Percentiles rank a stretch among this genome's conserved stretches.
phyloP scores from a whole-genome alignment of 2,797 vertebrate species.

The Cynodonichthys magdalenae region DNA sequence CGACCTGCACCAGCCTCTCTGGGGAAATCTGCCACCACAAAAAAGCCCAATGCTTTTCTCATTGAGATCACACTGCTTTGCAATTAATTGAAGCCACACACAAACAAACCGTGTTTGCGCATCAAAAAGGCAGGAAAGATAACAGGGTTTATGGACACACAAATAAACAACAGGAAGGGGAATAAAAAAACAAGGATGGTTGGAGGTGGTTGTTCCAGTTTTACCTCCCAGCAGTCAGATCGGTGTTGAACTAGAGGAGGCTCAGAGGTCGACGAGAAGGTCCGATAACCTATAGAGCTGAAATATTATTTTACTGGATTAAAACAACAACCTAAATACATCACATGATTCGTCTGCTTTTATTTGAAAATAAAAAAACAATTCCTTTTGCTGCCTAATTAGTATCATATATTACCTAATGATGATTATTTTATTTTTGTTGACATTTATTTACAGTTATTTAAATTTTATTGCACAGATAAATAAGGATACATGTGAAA shows the following conservation, averaged over 20 bases:
- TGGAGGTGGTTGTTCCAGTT: slow-evolving; percentile 31
- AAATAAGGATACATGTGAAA: too few relatives aligned
- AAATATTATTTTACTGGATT: too few relatives aligned
- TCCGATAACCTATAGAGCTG: too few relatives aligned
- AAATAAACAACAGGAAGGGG: slow-evolving; percentile 29
- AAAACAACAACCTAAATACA: too few relatives aligned
- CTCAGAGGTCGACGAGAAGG: not conserved
- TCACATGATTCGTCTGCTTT: too few relatives aligned
- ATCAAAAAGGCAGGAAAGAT: not conserved
- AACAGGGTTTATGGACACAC: slow-evolving; percentile 10
- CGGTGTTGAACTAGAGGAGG: slow-evolving; percentile 17
- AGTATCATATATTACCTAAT: too few relatives aligned
- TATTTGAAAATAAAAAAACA: too few relatives aligned
- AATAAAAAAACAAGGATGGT: slow-evolving; percentile 27
- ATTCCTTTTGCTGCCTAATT: too few relatives aligned
- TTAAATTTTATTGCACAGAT: too few relatives aligned
- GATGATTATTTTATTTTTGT: too few relatives aligned
- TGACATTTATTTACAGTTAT: too few relatives aligned
- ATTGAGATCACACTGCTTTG: slow-evolving; percentile 40
- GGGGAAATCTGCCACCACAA: slow-evolving; percentile 60
- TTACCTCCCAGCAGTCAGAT: slow-evolving; percentile 36
- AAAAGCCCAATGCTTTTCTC: slow-evolving; percentile 48
- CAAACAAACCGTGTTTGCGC: not conserved
- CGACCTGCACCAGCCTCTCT: slow-evolving; percentile 57
- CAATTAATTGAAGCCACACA: slow-evolving; percentile 13